Evolutionary conservation across 2,888 invertebrate species (phyloP).

Genomic region (Tetragonisca angustula): DNA sequence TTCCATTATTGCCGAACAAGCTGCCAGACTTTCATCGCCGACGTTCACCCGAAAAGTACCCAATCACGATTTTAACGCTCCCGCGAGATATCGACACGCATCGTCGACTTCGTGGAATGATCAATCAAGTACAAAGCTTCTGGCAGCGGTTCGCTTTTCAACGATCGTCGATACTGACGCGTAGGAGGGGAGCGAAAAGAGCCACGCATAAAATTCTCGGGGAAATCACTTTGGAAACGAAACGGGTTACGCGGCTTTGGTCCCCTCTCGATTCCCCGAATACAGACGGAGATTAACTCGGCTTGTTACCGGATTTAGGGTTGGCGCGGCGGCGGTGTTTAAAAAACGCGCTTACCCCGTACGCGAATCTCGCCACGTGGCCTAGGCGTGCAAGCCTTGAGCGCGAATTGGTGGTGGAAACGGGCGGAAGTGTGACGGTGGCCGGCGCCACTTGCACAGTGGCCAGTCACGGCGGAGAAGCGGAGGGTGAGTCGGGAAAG

Average conservation of each 20-base stretch:
- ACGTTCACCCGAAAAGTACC: neutral
- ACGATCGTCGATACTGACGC: neutral
- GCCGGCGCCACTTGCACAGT: conserved; percentile 10
- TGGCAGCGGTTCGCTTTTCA: neutral
- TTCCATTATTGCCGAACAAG: too few species aligned
- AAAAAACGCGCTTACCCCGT: conserved; percentile 61
- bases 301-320: conserved; percentile 8
- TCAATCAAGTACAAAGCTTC: neutral
- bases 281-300: conserved; percentile 59
- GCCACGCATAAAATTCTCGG: conserved; percentile 49
- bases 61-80: conserved; percentile 27
- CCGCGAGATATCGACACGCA: conserved; percentile 27
- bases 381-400: conserved; percentile 15
- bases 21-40: neutral
- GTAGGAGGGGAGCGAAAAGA: neutral
- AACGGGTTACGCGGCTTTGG: neutral
- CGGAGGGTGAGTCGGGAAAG: conserved; percentile 46
- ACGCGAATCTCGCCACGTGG: conserved; percentile 45
- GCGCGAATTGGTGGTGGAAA: conserved; percentile 17
- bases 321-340: conserved; percentile 54
- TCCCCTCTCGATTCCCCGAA: conserved; percentile 43
- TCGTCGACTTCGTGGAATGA: conserved; percentile 24
- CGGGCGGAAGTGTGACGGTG: neutral
- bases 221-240: conserved; percentile 35
- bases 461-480: conserved; percentile 34